Evolutionary conservation across 64 coral and sea anemone genomes (phyloP), one percentile per base, ranked within the genome.

Genomic region (Stichodactyla helianthus): DNA sequence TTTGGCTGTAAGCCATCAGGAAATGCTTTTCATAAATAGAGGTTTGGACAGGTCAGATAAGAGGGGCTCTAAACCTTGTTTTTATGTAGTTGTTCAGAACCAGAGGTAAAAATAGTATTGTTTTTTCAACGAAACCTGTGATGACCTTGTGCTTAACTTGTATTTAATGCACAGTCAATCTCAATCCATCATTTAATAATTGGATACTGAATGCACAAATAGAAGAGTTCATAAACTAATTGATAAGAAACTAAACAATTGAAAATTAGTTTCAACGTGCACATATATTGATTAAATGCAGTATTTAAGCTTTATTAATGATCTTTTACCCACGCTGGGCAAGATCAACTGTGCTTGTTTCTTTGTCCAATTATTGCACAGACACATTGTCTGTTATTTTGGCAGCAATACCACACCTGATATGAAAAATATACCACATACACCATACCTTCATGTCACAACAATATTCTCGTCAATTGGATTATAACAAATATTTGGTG

Each of bases 1-100:
- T 27, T 74, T 74, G 68, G 68, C 68, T 74, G 10, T 8, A 74
- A 74, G 68, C 68, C 68, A 74, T 74, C 68, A 74, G 68, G 68
- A 74, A 74, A 74, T 74, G 68, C 68, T 74, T 74, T 31, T 26
- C 68, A 74, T 74, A 11, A 26, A 74, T 74, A 26, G 25, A 27
- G 26, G 68, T 74, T 27, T 26, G n/a, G 25, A 74, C 35, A 23
- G 68, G 68, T 74, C 68, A 74, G 5, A n/a, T 74, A 27, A 74
- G 23, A 74, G 12, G 25, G n/a, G 68, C 26, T 74, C 68, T 74
- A 74, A 74, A 74, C n/a, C 5, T 31, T 27, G 25, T 26, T 26
- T 23, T 31, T 74, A 23, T 74, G 12, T 74, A 23, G 68, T 74
- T 15, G 27, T 74, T 19, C 25, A 13, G 1, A 31, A 74, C 20